Conservation (phyloP, 2,888 invertebrate genomes). For the Nomada fabriciana region DNA sequence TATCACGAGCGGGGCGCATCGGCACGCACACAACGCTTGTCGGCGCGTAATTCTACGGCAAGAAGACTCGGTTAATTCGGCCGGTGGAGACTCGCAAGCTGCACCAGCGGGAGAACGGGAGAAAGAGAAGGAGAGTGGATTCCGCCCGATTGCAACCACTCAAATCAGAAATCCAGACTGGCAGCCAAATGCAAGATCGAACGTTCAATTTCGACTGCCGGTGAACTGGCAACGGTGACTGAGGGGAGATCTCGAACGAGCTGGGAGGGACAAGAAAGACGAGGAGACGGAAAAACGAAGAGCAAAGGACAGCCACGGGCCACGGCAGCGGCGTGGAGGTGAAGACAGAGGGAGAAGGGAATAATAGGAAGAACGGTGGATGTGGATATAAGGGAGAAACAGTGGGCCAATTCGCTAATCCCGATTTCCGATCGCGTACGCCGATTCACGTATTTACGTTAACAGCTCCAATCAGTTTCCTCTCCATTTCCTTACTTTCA, state of each 20-base stretch:
- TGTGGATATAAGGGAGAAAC: constrained; percentile 66
- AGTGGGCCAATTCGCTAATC: constrained; percentile 78
- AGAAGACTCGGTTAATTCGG: constrained; percentile 63
- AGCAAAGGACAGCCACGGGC: constrained; percentile 20
- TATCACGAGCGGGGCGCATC: constrained; percentile 1
- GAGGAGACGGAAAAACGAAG: constrained; percentile 32
- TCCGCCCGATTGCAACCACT: constrained; percentile 74
- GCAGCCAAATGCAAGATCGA: constrained; percentile 70
- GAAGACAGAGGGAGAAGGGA: constrained; percentile 18
- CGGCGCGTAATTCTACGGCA: constrained; percentile 49
- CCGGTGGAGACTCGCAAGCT: constrained; percentile 36
- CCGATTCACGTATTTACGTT: constrained; percentile 77
- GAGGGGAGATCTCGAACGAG: constrained; percentile 14
- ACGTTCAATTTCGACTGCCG: constrained; percentile 63
- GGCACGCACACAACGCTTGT: neutral
- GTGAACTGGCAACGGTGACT: constrained; percentile 46
- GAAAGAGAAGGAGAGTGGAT: constrained; percentile 54
- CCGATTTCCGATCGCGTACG: constrained; percentile 77
- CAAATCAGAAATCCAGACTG: constrained; percentile 76
- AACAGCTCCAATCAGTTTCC: constrained; percentile 79
- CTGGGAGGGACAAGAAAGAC: constrained; percentile 1
- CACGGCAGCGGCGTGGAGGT: neutral
- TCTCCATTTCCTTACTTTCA: constrained; percentile 74
- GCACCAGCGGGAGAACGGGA: constrained; percentile 28
- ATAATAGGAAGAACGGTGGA: constrained; percentile 31